A percentile compares a stretch with the other conserved stretches of the same genome.
Conservation (phyloP, 1,140 invertebrate genomes). For the Chionoecetes opilio region DNA sequence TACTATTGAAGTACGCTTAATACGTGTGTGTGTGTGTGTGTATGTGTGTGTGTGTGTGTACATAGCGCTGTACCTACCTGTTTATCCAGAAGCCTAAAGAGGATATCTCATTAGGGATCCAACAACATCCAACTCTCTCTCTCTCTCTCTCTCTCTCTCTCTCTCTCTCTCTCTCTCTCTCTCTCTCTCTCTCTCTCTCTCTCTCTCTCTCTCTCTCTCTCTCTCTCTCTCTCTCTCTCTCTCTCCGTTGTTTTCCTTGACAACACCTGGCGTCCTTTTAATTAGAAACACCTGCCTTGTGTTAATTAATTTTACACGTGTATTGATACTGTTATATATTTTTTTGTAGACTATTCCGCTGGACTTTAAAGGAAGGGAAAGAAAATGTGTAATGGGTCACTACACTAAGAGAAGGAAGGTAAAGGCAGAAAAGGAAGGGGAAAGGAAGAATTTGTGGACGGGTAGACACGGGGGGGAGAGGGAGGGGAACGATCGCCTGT, state of each 20-base stretch:
- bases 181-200: neutral
- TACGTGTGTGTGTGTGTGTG: neutral
- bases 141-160: neutral
- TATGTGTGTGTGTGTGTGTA: slow-evolving; percentile 10
- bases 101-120: slow-evolving; percentile 19
- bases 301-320: slow-evolving; percentile 23
- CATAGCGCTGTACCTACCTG: neutral
- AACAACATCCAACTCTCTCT: neutral
- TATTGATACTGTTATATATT: neutral
- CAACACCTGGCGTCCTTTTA: slow-evolving; percentile 25
- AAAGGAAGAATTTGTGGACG: neutral
- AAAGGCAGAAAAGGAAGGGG: neutral
- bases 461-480: neutral
- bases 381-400: too few relatives aligned
- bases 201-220: slow-evolving; percentile 1
- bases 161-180: neutral
- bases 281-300: slow-evolving; percentile 19
- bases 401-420: neutral
- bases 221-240: slow-evolving; percentile 20
- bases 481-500: neutral
- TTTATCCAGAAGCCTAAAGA: neutral
- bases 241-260: slow-evolving; percentile 19
- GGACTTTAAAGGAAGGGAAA: neutral
- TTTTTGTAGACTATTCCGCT: neutral
- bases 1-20: too few relatives aligned